Evolutionary conservation across 2,888 invertebrate genomes (phyloP), one percentile per base, ranked within the genome.

Genomic region (Ochropacha duplaris): DNA sequence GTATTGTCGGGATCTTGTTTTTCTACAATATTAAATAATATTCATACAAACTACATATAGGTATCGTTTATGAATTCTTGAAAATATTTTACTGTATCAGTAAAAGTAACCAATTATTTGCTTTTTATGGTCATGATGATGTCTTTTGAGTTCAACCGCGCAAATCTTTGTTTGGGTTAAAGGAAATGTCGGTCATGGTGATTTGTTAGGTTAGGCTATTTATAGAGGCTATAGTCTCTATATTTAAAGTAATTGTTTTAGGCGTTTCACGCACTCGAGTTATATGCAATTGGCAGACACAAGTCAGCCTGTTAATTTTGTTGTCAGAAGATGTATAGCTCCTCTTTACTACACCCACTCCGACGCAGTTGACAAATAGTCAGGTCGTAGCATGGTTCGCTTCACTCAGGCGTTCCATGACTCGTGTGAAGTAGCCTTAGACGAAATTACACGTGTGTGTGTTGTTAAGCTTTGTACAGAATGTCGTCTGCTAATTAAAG

Each of bases 401-500:
- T 57, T 58, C 61, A 64, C 69, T 64, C 62, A 49, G 57, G 66
- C 63, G 66, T 58, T 62, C 62, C 60, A 64, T 69, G 67, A 61
- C 69, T 61, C 61, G 66, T 64, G 58, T 68, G 65, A 68, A 60
- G 57, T 60, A 68, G 56, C 63, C 61, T 59, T 66, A 65, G 62
- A 57, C 66, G 66, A 66, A 68, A 58, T 24, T 56, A 36, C 34
- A 56, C 34, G 56, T 51, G 26, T 56, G 56, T 54, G 49, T 56
- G 39, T 49, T 59, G 56, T 59, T 49, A 55, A 54, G 34, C 55
- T 52, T 54, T 58, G 59, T 59, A 61, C 56, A 56, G 52, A 61
- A 61, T 56, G 60, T 61, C 62, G 64, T 65, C 68, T 52, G 78
- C 81, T 84, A 87, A 88, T 87, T 87, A 84, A 83, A 78, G 81